These are phyloP conservation scores for Tenthredo distinguenda DNA, from an alignment of 2,888 invertebrate genomes.

Conservation along the genomic window DNA sequence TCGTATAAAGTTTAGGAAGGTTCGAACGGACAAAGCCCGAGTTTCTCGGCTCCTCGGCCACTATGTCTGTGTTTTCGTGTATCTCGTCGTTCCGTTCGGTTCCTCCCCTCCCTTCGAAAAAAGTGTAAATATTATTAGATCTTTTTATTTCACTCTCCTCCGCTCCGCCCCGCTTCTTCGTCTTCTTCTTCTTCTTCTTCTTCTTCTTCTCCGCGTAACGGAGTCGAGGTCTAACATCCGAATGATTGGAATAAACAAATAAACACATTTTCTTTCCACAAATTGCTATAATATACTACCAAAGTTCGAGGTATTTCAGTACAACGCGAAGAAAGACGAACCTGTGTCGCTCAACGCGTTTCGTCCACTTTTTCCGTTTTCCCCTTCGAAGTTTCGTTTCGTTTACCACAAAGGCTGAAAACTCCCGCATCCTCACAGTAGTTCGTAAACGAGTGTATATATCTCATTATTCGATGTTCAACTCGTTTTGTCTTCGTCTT, in stretches of 20 bases:
- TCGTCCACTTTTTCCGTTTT: background rate
- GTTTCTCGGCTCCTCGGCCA: background rate
- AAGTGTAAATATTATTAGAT: conserved; percentile 6
- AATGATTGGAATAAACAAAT: background rate
- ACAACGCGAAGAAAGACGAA: background rate
- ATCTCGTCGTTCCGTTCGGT: background rate
- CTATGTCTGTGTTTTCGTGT: background rate
- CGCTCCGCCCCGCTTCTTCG: background rate
- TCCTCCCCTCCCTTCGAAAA: background rate
- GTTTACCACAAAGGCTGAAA: no score
- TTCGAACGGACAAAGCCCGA: background rate
- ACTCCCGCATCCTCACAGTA: no score
- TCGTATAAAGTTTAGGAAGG: background rate
- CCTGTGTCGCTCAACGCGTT: background rate
- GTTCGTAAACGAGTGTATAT: no score
- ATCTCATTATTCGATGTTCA: no score
- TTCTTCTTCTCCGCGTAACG: background rate
- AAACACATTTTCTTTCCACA: conserved; percentile 1
- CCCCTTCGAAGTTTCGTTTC: background rate
- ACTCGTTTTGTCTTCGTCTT: no score
- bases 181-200: background rate
- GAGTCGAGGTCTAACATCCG: background rate
- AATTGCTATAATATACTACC: background rate
- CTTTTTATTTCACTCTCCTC: conserved; percentile 9
- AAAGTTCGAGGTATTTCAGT: background rate